Conservation (phyloP, 2,797 vertebrate genomes). For the Phrynocephalus forsythii region DNA sequence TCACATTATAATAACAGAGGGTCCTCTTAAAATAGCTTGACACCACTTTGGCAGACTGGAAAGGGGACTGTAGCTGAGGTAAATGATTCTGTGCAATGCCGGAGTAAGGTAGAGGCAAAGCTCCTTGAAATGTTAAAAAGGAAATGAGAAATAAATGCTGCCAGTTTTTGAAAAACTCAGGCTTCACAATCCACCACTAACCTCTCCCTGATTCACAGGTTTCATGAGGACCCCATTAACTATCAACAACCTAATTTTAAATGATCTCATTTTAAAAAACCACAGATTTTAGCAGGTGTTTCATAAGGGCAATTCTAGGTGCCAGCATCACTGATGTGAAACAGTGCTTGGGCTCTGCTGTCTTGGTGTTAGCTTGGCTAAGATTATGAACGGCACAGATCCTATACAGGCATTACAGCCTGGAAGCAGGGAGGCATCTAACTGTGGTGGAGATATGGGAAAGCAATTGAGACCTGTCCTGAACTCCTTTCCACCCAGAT, state of each 20-base stretch:
- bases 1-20: background rate
- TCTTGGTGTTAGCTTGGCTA: background rate
- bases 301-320: background rate
- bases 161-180: background rate
- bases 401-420: too few relatives aligned
- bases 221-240: background rate
- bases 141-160: background rate
- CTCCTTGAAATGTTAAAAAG: background rate
- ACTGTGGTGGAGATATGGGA: too few relatives aligned
- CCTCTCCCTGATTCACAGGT: background rate
- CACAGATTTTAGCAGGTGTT: background rate
- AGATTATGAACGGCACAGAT: background rate
- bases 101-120: too few relatives aligned
- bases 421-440: too few relatives aligned
- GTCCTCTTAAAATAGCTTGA: background rate
- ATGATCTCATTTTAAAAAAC: background rate
- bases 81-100: background rate
- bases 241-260: conserved; percentile 3
- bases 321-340: background rate
- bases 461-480: too few relatives aligned
- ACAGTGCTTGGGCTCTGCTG: background rate
- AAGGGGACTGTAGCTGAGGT: background rate
- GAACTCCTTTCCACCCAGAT: too few relatives aligned
- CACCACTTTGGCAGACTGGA: background rate
- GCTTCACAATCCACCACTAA: conserved; percentile 1